Evolutionary conservation across 1,140 invertebrate genomes (phyloP).

Genomic region (Amphibalanus amphitrite): DNA sequence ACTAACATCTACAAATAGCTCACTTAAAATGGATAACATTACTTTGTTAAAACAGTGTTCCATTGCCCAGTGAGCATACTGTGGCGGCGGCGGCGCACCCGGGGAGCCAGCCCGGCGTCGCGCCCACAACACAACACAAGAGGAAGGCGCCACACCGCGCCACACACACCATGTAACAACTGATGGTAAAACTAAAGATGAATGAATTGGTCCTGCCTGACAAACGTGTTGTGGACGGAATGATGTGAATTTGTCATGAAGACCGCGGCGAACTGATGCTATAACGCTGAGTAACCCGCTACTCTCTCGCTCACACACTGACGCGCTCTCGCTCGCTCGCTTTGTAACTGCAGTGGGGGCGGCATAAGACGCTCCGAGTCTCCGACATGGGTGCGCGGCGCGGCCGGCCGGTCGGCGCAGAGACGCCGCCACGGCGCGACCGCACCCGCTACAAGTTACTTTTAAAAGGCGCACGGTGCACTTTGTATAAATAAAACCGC

Average conservation of each 20-base stretch:
- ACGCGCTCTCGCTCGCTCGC: no score
- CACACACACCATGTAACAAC: neutral
- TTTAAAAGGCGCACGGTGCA: neutral
- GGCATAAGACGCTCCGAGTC: neutral
- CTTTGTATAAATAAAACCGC: slow-evolving; percentile 1
- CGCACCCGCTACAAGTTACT: no score
- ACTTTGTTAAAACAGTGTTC: neutral
- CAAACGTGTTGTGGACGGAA: neutral
- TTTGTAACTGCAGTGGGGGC: neutral
- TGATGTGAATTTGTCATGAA: slow-evolving; percentile 1
- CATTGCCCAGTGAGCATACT: neutral
- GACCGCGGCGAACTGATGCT: neutral
- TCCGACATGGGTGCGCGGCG: neutral
- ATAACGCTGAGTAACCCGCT: neutral
- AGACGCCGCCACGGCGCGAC: no score
- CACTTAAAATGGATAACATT: slow-evolving; percentile 2
- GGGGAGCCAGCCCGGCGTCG: neutral
- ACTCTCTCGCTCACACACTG: neutral
- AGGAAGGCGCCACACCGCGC: neutral
- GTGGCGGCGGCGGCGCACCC: no score
- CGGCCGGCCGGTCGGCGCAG: no score
- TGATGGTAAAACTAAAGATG: slow-evolving; percentile 1
- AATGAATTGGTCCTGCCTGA: neutral
- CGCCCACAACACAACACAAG: neutral
- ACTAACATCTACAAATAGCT: slow-evolving; percentile 2